Conservation (phyloP, 2,888 invertebrate genomes). For the Rhodophaea formosa region DNA sequence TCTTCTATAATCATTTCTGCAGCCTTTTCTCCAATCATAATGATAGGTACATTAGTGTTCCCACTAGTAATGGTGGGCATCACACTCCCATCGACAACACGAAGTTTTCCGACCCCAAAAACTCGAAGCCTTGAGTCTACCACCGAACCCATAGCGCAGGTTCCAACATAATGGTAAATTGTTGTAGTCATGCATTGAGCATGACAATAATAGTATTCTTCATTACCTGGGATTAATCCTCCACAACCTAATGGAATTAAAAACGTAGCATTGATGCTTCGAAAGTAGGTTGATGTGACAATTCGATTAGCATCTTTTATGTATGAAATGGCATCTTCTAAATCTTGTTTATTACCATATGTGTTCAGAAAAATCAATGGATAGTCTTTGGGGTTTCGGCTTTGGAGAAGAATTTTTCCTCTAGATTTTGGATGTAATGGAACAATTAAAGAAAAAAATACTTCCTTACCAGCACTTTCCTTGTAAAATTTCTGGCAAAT, state of each 20-base stretch:
- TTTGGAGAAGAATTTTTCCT: constrained; percentile 29
- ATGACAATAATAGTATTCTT: constrained; percentile 10
- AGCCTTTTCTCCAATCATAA: constrained; percentile 37
- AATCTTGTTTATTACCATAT: constrained; percentile 1
- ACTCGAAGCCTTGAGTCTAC: constrained; percentile 68
- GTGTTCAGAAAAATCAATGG: background rate
- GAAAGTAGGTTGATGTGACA: background rate
- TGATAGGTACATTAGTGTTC: constrained; percentile 75
- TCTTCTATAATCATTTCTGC: constrained; percentile 35
- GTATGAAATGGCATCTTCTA: background rate
- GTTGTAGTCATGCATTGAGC: background rate
- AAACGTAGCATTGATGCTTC: background rate
- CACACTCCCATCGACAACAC: constrained; percentile 34
- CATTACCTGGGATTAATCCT: background rate
- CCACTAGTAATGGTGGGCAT: constrained; percentile 53
- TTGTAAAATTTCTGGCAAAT: constrained; percentile 36
- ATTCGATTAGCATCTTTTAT: background rate
- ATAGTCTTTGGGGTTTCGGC: constrained; percentile 16
- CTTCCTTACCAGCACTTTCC: constrained; percentile 21
- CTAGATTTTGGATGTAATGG: constrained; percentile 32
- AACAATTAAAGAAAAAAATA: constrained; percentile 24
- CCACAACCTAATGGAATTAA: constrained; percentile 3
- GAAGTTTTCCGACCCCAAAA: constrained; percentile 23
- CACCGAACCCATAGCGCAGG: constrained; percentile 88
- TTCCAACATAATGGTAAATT: constrained; percentile 67